phyloP scores from a whole-genome alignment of 2,113 vertebrate species.

The Cephalophus harveyi region DNA sequence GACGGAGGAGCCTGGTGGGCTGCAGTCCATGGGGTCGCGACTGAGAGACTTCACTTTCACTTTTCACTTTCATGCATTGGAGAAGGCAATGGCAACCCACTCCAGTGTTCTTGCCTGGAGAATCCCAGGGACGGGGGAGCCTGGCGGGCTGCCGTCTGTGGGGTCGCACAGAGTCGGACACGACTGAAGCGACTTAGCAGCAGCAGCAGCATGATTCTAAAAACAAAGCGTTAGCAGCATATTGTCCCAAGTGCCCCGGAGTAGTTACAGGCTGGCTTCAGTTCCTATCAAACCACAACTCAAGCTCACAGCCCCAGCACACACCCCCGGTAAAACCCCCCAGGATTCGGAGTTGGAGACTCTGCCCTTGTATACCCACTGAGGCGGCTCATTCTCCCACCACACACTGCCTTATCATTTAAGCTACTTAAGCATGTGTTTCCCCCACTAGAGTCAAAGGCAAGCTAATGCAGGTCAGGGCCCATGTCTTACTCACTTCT shows the following conservation, averaged over 20 bases:
- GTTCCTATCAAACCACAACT: background rate
- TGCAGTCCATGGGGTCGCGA: too few species aligned
- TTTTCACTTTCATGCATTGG: too few species aligned
- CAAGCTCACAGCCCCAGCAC: background rate
- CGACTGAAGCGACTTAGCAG: too few species aligned
- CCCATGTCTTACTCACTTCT: background rate
- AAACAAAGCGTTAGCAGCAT: background rate
- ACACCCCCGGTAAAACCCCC: background rate
- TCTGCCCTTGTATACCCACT: background rate
- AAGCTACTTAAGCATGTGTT: background rate
- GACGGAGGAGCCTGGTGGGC: too few species aligned
- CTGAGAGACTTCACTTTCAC: too few species aligned
- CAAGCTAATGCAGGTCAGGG: background rate
- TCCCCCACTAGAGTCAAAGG: background rate
- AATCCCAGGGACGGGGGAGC: too few species aligned
- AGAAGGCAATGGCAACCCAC: too few species aligned
- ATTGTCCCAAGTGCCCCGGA: background rate
- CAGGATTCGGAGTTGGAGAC: background rate
- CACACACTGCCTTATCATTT: background rate
- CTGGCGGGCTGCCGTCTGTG: too few species aligned
- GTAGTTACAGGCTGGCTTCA: background rate
- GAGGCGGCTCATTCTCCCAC: background rate
- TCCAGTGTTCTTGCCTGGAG: too few species aligned
- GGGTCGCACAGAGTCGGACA: too few species aligned
- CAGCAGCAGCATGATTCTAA: background rate